A percentile compares a stretch with the other conserved stretches of the same genome.
phyloP scores from a whole-genome alignment of 2,797 vertebrate genomes.

The Picus viridis region DNA sequence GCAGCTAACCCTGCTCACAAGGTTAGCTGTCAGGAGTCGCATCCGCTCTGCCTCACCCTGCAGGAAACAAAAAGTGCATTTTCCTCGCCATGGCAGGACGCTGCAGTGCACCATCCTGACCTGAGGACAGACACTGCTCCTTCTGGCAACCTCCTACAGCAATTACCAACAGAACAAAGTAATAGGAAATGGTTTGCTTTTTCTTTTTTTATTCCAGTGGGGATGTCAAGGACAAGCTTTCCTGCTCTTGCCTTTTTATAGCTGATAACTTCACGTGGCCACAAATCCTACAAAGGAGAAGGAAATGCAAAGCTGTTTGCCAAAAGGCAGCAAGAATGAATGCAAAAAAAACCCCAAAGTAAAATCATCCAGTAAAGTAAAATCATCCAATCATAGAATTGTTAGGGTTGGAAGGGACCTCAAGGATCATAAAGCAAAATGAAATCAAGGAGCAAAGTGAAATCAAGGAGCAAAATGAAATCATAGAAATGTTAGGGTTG shows the following conservation, averaged over 20 bases:
- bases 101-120: neutral
- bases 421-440: no score
- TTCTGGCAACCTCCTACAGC: slow-evolving; percentile 5
- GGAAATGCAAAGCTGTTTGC: slow-evolving; percentile 23
- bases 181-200: slow-evolving; percentile 31
- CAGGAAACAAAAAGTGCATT: slow-evolving; percentile 23
- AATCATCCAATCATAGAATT: neutral
- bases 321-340: neutral
- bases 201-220: neutral
- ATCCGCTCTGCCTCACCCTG: neutral
- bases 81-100: slow-evolving; percentile 4
- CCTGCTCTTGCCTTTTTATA: slow-evolving; percentile 42
- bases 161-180: slow-evolving; percentile 49
- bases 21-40: neutral
- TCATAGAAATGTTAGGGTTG: no score
- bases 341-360: neutral
- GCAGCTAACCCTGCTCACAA: neutral
- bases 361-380: neutral
- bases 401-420: no score
- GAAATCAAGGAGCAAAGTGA: no score
- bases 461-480: no score
- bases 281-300: neutral
- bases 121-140: neutral
- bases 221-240: slow-evolving; percentile 62
- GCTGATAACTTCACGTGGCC: neutral